Base-by-base conservation (phyloP, 92 coral and sea anemone species). In the Galaxea fascicularis region DNA sequence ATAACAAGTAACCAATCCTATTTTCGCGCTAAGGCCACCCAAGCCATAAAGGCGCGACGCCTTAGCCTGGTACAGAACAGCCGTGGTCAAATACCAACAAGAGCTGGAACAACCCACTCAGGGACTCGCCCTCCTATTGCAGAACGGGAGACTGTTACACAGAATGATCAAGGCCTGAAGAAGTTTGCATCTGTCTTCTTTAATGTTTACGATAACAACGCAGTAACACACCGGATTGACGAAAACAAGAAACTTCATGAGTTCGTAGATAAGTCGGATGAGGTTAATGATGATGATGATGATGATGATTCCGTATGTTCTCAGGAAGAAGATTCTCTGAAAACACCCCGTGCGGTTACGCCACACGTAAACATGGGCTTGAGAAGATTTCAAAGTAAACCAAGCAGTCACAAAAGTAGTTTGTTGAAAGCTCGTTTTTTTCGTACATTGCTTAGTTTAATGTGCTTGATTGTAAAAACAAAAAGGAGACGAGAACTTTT, bases 341-440 rank as follows among this genome's bases (percentile, higher is more conserved):
- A n/a, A 21, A 14, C 54, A 49, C 1, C 10, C 25, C 66, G 30
- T 8, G 66, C 30, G 27, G 62, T 14, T 5, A 16, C 24, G 0
- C 14, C 63, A 0, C 15, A 9, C 4, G 12, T 31, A 4, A 18
- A 52, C 18, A 0, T 52, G 22, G 8, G 62, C 13, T 1, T 20
- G 17, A 31, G 31, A 45, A 77, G 44, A 15, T 22, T n/a, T n/a
- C n/a, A 35, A 46, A 66, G n/a, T 12, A 41, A 60, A 21, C 39
- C 30, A 7, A 16, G 1, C 6, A 22, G 16, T 21, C 20, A 47
- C 56, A n/a, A 24, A 30, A 30, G 39, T 10, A 21, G 27, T 24
- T 71, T 29, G 65, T 51, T 79, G 28, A 79, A 79, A 66, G 63
- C 45, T 26, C 84, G 84, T 25, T 71, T 79, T 14, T 45, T 79